Base-by-base conservation (phyloP, 1,140 invertebrate species). In the Cotesia vestalis region DNA sequence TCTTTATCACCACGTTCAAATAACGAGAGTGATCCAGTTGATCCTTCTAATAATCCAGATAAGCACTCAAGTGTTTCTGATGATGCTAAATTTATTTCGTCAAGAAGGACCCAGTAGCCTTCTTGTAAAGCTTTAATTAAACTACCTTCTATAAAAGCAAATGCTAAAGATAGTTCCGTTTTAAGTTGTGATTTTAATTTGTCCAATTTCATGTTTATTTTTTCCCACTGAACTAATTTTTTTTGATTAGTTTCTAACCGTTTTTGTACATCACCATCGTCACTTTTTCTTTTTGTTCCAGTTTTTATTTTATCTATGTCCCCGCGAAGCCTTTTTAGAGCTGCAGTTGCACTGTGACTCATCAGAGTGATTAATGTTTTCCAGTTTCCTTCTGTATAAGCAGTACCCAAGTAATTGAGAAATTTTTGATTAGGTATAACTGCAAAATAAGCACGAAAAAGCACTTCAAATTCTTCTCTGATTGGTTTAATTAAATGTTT, bases 21-120 rank as follows among this genome's bases (percentile, higher is more conserved):
- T 46, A 99, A 87, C 64, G 94, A 91, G 3, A 98, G 84, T 0
- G 93, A 95, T 38, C 94, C 93, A 68, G 90, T 84, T 12, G 90
- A 90, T 46, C 92, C 91, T 84, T 99, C 97, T 11, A 99, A 84
- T 12, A 99, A 88, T n/a, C 95, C 94, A 12, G 95, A 94, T 6
- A 99, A 87, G 86, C 97, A 98, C 81, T 99, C 96, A 52, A 99
- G 89, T 12, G 97, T 98, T 88, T 99, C 98, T 0, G 96, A 93
- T 59, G 94, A 94, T 0, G 98, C 97, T 71, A 99, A 90, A 88
- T 99, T 99, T 34, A 99, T 99, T 89, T 99, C 98, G 85, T 99
- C 98, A 38, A 99, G 83, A 17, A 99, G 85, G 40, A 99, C 93
- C 98, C 98, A 99, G 78, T 97, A 89, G 1, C 95, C 97, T 78